Conservation (phyloP, 2,797 vertebrate genomes). For the Etheostoma nigrum region DNA sequence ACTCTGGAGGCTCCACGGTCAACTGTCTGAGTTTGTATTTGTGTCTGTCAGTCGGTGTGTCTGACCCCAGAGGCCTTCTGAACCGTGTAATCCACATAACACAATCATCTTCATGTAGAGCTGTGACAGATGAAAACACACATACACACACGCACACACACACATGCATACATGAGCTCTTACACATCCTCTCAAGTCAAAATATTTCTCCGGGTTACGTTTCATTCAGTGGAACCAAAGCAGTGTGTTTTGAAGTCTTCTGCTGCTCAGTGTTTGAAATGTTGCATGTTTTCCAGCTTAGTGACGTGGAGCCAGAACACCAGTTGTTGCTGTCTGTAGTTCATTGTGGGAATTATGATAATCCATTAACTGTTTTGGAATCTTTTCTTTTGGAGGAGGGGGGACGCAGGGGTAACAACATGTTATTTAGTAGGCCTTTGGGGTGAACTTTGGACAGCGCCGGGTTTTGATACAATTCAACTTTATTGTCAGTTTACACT, state of each 20-base stretch:
- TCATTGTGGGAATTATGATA: constrained; percentile 8
- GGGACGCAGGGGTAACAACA: not conserved
- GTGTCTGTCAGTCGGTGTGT: not conserved
- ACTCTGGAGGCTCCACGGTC: not conserved
- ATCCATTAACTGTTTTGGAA: not conserved
- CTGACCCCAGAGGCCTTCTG: constrained; percentile 15
- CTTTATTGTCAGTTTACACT: too few species aligned
- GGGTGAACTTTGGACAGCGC: not conserved
- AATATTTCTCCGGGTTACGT: not conserved
- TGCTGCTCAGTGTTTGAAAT: constrained; percentile 20
- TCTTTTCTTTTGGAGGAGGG: too few species aligned
- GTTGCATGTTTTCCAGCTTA: constrained; percentile 1
- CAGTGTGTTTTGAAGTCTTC: constrained; percentile 17
- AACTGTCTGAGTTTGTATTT: not conserved
- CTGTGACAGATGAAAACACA: constrained; percentile 28
- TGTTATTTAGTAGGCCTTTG: not conserved
- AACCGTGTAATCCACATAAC: constrained; percentile 30
- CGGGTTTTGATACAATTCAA: too few species aligned
- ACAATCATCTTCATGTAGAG: constrained; percentile 20
- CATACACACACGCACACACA: not conserved
- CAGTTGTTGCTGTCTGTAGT: constrained; percentile 30
- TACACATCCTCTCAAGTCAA: constrained; percentile 11
- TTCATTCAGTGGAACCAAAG: constrained; percentile 40
- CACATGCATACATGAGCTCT: not conserved
- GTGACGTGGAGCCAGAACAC: not conserved